Evolutionary conservation across 2,888 invertebrate genomes (phyloP), one percentile per base, ranked within the genome.

Genomic region (Melipona bicolor): DNA sequence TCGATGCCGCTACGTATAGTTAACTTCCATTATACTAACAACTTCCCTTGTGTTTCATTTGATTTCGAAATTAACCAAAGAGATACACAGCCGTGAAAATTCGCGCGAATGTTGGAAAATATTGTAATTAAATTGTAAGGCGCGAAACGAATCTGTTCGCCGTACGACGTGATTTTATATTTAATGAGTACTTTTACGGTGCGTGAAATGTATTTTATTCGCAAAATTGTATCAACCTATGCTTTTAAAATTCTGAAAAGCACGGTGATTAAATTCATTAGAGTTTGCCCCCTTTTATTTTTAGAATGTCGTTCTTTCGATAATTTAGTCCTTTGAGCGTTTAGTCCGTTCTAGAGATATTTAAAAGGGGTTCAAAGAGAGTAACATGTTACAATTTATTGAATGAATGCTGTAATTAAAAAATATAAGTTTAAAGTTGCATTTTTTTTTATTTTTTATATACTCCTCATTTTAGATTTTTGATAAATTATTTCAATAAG

Each of bases 1-100:
- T 71, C 69, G 62, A 49, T 54, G 32, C 59, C 77, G 65, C 73
- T 83, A 79, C 61, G 43, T 79, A 80, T 62, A 67, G 78, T 85
- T 83, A 27, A 27, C 27, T 27, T 27, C 27, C 27, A 27, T 27
- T 27, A 27, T 27, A 81, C 36, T 72, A 72, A 56, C 59, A 49
- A 67, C 68, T 67, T 24, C 62, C 69, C 32, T 61, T 56, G 70
- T 67, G 65, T 71, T 64, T 43, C 54, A 36, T 65, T 80, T 72
- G 32, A 82, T 84, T 79, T 83, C 69, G 49, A 56, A 43, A 78
- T 49, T 72, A 67, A 72, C 19, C 59, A 9, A 13, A 50, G 15
- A 50, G 52, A 52, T 17, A 32, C 49, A 2, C 13, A 43, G 43
- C 9, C 2, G 19, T 61, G 27, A 65, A 65, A 56, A 24, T 76